Conservation (phyloP, 2,888 invertebrate species). For the Drosophila barbarae region DNA sequence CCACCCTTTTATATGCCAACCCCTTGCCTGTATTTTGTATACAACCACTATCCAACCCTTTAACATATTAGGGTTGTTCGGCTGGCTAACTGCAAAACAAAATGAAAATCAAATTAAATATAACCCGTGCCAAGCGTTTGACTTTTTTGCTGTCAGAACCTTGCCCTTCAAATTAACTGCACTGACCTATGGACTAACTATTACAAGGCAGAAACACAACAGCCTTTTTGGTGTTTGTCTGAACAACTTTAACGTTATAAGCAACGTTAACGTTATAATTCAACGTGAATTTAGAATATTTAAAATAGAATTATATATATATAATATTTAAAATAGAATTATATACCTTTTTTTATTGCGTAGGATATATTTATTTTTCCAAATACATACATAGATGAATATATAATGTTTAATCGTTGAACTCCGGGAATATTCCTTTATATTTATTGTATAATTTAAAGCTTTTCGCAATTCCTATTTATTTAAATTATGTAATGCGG, state of each 20-base stretch:
- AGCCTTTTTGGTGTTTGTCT: too few species aligned
- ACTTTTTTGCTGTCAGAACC: slow-evolving; percentile 52
- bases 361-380: too few species aligned
- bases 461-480: neutral
- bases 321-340: neutral
- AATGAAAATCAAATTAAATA: slow-evolving; percentile 44
- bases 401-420: neutral
- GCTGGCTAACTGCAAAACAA: slow-evolving; percentile 38
- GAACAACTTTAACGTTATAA: too few species aligned
- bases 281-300: neutral
- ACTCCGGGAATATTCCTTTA: neutral
- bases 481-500: slow-evolving; percentile 40
- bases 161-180: slow-evolving; percentile 62
- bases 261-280: neutral
- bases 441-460: neutral
- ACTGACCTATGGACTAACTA: slow-evolving; percentile 32
- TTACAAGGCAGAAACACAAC: neutral
- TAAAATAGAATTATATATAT: neutral
- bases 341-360: too few species aligned
- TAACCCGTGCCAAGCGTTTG: slow-evolving; percentile 50
- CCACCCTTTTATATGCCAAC: slow-evolving; percentile 32
- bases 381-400: too few species aligned
- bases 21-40: slow-evolving; percentile 29
- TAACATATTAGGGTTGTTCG: slow-evolving; percentile 41
- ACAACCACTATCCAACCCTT: slow-evolving; percentile 46